A percentile compares a stretch with the other conserved stretches of the same genome.
Conservation (phyloP, 2,797 vertebrate genomes). For the Coccyzus lansbergi region DNA sequence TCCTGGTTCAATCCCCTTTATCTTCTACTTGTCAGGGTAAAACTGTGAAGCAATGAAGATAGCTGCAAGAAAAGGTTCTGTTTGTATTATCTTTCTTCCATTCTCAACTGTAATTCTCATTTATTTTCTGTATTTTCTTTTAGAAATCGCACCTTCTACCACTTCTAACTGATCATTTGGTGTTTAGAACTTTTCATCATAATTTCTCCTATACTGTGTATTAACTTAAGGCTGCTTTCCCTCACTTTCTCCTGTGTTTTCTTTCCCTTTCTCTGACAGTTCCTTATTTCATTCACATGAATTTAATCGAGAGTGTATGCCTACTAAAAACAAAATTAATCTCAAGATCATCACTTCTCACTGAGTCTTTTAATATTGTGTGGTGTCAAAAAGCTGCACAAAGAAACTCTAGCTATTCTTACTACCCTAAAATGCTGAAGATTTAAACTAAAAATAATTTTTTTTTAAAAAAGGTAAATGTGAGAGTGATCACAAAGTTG, state of each 20-base stretch:
- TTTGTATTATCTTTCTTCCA: neutral
- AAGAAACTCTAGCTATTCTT: neutral
- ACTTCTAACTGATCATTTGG: neutral
- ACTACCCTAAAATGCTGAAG: neutral
- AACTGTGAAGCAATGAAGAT: neutral
- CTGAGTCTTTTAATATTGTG: neutral
- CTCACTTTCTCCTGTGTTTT: neutral
- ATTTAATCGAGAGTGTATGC: neutral
- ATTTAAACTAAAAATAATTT: neutral
- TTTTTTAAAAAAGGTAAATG: neutral
- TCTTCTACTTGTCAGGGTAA: neutral
- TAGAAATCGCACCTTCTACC: neutral
- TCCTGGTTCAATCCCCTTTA: neutral
- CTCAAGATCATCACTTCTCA: neutral
- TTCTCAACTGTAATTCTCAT: neutral
- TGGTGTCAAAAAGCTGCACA: neutral
- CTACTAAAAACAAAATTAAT: neutral
- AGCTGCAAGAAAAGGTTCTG: neutral
- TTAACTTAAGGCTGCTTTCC: neutral
- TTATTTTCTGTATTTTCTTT: too few relatives aligned
- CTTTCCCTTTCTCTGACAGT: neutral
- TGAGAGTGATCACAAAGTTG: neutral
- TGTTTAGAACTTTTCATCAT: neutral
- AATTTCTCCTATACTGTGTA: neutral
- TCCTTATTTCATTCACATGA: neutral